Conservation (phyloP, 2,113 vertebrate genomes). For the Colaptes auratus region DNA sequence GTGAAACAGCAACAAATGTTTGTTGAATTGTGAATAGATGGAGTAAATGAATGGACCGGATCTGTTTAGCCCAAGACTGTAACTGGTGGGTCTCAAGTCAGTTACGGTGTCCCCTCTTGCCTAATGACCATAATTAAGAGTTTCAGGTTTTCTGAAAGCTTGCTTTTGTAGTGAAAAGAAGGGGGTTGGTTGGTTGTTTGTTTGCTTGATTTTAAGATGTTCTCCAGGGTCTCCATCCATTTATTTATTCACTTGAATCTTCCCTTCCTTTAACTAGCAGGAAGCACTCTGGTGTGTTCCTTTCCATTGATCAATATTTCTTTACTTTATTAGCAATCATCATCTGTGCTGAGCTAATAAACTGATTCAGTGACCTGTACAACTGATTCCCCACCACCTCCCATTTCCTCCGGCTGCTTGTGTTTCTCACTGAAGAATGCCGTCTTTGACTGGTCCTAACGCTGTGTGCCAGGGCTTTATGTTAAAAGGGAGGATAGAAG, state of each 20-base stretch:
- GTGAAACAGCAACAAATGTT: not conserved
- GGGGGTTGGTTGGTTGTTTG: not conserved
- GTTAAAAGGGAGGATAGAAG: not conserved
- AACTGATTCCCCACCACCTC: accelerated
- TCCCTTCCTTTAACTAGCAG: not conserved
- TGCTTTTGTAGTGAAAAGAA: not conserved
- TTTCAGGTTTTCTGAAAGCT: not conserved
- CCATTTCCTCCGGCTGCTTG: not conserved
- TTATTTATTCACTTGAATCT: not conserved
- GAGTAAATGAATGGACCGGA: not conserved
- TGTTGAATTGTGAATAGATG: not conserved
- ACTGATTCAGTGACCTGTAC: not conserved
- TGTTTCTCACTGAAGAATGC: not conserved
- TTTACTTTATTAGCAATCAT: not conserved
- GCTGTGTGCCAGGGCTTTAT: not conserved
- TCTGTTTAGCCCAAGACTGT: not conserved
- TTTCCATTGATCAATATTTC: not conserved
- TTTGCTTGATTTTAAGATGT: not conserved
- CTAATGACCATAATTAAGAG: not conserved
- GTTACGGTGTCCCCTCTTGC: not conserved
- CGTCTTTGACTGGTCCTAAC: not conserved
- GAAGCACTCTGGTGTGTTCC: not conserved
- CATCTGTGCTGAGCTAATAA: not conserved
- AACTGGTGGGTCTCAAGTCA: not conserved
- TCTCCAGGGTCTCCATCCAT: not conserved